Evolutionary conservation across 2,888 invertebrate species (phyloP), one percentile per base, ranked within the genome.

Genomic region (Limnephilus rhombicus): DNA sequence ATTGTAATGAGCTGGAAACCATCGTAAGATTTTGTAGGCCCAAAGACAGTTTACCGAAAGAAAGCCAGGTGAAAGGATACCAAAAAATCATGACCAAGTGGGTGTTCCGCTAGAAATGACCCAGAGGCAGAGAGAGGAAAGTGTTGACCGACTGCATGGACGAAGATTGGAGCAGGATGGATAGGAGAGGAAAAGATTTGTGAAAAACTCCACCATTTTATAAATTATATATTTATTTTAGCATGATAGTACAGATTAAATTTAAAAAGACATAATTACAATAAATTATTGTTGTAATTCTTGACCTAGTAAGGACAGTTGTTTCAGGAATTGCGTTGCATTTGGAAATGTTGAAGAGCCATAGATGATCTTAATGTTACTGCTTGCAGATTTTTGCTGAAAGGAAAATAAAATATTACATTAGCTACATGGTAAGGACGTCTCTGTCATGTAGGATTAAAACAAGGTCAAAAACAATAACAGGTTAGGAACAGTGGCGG

Each of bases 311-410:
- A 98, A 96, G n/a, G 98, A 97, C 53, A 98, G 96, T 95, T 99
- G 99, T 95, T 98, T 98, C 93, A 99, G 96, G 96, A 99, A 99
- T 95, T 99, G 99, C 94, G 98, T 97, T 11, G 99, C 99, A 96
- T 99, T 99, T 94, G 98, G 98, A 93, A 99, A 96, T 85, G 99
- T 99, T 49, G 99, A 99, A 93, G 99, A 98, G 81, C 99, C 99
- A 95, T 99, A 99, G 91, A 99, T 98, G 93, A 99, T 98, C 95
- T 98, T 97, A 85, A 98, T 98, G 93, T 97, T 13, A 97, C 96
- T 11, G 95, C 96, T 95, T 96, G 96, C 92, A 93, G 97, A 97
- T 95, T 98, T 98, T 96, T 98, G 98, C 97, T 98, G 95, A 89
- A 96, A 96, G 31, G 34, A 82, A 31, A 88, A 68, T 88, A 29